Evolutionary conservation across 2,888 invertebrate genomes (phyloP).

Genomic region (Tolmerus cingulatus): DNA sequence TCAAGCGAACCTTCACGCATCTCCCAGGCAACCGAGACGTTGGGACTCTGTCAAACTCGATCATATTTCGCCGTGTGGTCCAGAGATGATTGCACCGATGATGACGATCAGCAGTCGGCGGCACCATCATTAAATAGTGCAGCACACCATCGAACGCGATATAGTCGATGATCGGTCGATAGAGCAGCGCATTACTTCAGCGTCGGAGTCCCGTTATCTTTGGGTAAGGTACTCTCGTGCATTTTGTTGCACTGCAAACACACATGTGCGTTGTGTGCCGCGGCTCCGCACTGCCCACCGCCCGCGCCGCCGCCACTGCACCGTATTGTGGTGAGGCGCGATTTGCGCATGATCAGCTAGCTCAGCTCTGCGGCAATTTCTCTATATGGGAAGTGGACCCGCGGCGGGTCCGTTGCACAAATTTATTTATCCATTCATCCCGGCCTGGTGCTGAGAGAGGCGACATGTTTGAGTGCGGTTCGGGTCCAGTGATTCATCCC

Average conservation of each 20-base stretch:
- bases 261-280: not conserved
- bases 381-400: not conserved
- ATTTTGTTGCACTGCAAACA: not conserved
- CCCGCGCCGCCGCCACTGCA: not conserved
- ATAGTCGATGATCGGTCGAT: slow-evolving; percentile 9
- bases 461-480: slow-evolving; percentile 2
- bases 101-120: not conserved
- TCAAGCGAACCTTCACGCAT: not conserved
- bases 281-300: not conserved
- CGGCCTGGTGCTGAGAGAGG: not conserved
- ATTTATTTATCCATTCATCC: not conserved
- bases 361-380: not conserved
- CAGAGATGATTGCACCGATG: not conserved
- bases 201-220: not conserved
- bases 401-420: not conserved
- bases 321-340: not conserved
- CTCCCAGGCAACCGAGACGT: not conserved
- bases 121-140: not conserved
- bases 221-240: not conserved
- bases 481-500: not conserved
- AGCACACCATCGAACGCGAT: not conserved
- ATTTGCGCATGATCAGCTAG: slow-evolving; percentile 1
- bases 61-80: slow-evolving; percentile 5
- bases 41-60: not conserved
- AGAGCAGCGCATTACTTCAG: not conserved